Evolutionary conservation across 2,113 vertebrate genomes (phyloP).

Genomic region (Alosa alosa): DNA sequence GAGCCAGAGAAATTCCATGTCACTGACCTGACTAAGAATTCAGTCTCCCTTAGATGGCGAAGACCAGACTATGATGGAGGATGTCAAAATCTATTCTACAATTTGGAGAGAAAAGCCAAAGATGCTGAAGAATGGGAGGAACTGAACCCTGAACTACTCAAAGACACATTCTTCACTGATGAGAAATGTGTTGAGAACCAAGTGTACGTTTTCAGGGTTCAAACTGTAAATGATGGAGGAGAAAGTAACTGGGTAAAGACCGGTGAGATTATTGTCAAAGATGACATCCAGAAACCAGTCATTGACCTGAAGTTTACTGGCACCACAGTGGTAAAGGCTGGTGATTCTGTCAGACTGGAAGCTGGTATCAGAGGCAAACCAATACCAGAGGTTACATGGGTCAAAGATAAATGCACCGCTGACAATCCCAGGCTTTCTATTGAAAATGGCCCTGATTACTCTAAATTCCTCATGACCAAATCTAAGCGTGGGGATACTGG

Average conservation of each 20-base stretch:
- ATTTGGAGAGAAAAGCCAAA: slow-evolving; percentile 87
- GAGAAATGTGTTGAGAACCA: slow-evolving; percentile 91
- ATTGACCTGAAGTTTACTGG: slow-evolving; percentile 90
- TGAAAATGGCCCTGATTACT: slow-evolving; percentile 83
- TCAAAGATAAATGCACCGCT: slow-evolving; percentile 87
- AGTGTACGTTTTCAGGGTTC: slow-evolving; percentile 88
- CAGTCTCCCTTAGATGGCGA: slow-evolving; percentile 90
- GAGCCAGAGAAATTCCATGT: slow-evolving; percentile 95
- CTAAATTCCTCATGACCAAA: slow-evolving; percentile 88
- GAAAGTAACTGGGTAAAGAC: slow-evolving; percentile 95
- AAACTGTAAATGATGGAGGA: slow-evolving; percentile 91
- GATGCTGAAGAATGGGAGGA: slow-evolving; percentile 88
- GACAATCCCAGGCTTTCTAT: slow-evolving; percentile 90
- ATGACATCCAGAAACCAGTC: slow-evolving; percentile 93
- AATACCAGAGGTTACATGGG: slow-evolving; percentile 89
- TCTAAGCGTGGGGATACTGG: slow-evolving; percentile 87
- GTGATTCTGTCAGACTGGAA: slow-evolving; percentile 91
- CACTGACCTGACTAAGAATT: slow-evolving; percentile 89
- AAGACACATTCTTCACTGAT: slow-evolving; percentile 89
- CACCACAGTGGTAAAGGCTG: slow-evolving; percentile 86
- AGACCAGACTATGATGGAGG: slow-evolving; percentile 94
- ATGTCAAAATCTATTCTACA: slow-evolving; percentile 89
- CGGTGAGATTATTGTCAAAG: slow-evolving; percentile 87
- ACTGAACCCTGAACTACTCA: slow-evolving; percentile 80
- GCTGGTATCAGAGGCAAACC: slow-evolving; percentile 94